These are phyloP conservation scores for Lissonota sp. DNA, from an alignment of 2,888 invertebrate genomes.

Conservation along the genomic window DNA sequence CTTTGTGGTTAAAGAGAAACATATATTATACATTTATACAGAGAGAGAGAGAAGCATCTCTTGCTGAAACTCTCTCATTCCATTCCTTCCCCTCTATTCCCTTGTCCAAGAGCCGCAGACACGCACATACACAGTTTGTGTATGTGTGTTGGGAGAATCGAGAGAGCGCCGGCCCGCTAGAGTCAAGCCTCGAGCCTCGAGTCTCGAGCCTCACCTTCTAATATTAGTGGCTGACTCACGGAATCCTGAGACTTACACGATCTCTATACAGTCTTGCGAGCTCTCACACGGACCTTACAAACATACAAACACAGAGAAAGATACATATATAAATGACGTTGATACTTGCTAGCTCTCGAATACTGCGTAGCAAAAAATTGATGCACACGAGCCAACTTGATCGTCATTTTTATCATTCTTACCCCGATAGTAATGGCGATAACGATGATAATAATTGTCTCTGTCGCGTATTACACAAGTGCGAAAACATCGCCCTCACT, in stretches of 20 bases:
- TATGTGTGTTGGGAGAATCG: no score
- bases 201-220: conserved; percentile 75
- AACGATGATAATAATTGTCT: not conserved
- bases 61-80: conserved; percentile 40
- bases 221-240: conserved; percentile 79
- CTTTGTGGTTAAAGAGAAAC: conserved; percentile 37
- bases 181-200: no score
- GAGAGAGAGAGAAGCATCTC: conserved; percentile 29
- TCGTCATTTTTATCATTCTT: conserved; percentile 27
- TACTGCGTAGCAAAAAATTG: conserved; percentile 22
- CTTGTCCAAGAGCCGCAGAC: not conserved
- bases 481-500: no score
- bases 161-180: conserved; percentile 68
- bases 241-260: conserved; percentile 67
- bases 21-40: not conserved
- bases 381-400: conserved; percentile 46
- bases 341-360: conserved; percentile 27
- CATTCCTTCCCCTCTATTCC: not conserved
- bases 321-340: conserved; percentile 27
- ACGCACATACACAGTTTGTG: no score
- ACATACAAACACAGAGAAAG: not conserved
- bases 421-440: conserved; percentile 28
- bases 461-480: no score
- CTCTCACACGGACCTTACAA: conserved; percentile 3
- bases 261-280: conserved; percentile 29